phyloP scores from a whole-genome alignment of 2,113 vertebrate genomes.

The Grantiella picta region DNA sequence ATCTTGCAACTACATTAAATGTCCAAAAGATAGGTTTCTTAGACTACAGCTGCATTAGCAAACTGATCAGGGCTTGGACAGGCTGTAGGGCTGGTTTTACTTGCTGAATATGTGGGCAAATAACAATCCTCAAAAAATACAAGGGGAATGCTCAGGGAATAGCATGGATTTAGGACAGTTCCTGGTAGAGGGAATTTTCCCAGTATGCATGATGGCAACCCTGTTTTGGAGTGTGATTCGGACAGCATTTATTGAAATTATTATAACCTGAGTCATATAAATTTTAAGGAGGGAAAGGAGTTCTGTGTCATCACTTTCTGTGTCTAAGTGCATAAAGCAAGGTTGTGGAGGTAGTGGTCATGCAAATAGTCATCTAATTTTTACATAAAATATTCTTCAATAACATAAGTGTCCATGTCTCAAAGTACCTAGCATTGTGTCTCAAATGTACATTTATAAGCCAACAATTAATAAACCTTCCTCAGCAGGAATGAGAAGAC shows the following conservation, averaged over 20 bases:
- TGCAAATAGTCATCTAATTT: background rate
- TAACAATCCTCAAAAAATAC: background rate
- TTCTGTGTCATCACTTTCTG: background rate
- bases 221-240: background rate
- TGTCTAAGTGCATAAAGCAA: background rate
- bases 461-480: background rate
- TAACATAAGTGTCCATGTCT: background rate
- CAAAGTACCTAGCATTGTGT: background rate
- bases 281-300: background rate
- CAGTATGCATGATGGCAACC: rapidly evolving
- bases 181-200: background rate
- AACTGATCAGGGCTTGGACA: background rate
- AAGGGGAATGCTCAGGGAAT: background rate
- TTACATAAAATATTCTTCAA: background rate
- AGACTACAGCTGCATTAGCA: background rate
- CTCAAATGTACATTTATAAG: background rate
- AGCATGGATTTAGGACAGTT: background rate
- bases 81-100: background rate
- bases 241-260: background rate
- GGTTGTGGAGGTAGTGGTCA: background rate
- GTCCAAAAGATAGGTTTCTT: background rate
- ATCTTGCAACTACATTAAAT: background rate
- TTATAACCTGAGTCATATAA: background rate
- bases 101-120: background rate
- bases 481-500: background rate